A percentile compares a stretch with the other conserved stretches of the same genome.
Evolutionary conservation across 2,113 vertebrate genomes (phyloP).

Genomic region (Gorsachius goisagi): DNA sequence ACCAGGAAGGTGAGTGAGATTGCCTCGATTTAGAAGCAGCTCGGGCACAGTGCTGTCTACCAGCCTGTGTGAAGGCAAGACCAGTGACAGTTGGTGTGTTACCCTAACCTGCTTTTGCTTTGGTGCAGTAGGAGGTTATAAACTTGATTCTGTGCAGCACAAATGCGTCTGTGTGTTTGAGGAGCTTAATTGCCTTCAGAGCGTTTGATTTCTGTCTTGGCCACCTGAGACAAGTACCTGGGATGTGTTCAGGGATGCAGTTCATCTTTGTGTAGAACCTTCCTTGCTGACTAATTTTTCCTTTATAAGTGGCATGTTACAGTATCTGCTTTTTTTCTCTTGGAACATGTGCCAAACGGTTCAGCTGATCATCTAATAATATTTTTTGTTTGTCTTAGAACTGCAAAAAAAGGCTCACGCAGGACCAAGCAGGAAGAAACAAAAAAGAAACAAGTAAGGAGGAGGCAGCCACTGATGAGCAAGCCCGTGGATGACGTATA

Average conservation of each 20-base stretch:
- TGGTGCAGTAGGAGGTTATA: not conserved
- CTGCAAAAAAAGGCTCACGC: not conserved
- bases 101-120: not conserved
- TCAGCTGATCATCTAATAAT: not conserved
- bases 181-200: not conserved
- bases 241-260: not conserved
- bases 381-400: conserved; percentile 29
- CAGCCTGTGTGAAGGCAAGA: not conserved
- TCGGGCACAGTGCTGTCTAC: fast-evolving
- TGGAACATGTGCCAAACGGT: fast-evolving
- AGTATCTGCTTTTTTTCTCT: not conserved
- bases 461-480: conserved; percentile 65
- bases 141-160: not conserved
- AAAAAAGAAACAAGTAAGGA: not conserved
- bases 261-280: not conserved
- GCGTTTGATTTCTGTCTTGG: not conserved
- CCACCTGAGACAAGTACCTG: not conserved
- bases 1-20: no score
- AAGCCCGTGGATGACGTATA: conserved; percentile 87
- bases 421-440: conserved; percentile 55
- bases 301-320: not conserved
- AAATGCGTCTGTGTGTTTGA: not conserved
- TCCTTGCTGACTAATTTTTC: not conserved
- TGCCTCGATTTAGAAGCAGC: not conserved
- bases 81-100: not conserved